Evolutionary conservation across 2,797 vertebrate species (phyloP).

Genomic region (Sternarchorhynchus goeldii): DNA sequence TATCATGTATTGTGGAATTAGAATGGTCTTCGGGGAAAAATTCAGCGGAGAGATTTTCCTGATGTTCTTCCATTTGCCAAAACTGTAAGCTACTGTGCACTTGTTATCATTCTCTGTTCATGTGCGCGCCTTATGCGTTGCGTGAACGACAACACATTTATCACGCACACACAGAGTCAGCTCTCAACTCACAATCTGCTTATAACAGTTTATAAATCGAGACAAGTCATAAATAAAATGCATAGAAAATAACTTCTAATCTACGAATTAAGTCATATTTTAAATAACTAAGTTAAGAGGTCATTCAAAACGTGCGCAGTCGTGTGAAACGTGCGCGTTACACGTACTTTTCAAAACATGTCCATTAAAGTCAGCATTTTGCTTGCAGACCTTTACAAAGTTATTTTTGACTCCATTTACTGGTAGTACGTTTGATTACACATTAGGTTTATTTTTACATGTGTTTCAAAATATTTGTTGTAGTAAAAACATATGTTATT

Average conservation of each 20-base stretch:
- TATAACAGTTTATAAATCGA: not conserved
- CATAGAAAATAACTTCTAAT: not conserved
- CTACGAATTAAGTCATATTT: too few species aligned
- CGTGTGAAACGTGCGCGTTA: constrained; percentile 3
- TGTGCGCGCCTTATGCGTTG: constrained; percentile 40
- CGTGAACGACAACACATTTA: constrained; percentile 47
- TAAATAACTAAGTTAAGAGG: not conserved
- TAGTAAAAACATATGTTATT: too few species aligned
- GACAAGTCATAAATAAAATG: not conserved
- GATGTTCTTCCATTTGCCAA: constrained; percentile 43
- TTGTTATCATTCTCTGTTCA: constrained; percentile 30
- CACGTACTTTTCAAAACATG: constrained; percentile 11
- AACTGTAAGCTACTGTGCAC: not conserved
- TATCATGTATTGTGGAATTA: not conserved
- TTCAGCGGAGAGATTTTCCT: constrained; percentile 2
- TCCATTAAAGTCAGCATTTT: not conserved
- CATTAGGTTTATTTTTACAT: too few species aligned
- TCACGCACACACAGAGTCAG: not conserved
- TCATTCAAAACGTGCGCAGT: constrained; percentile 1
- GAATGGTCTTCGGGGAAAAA: constrained; percentile 28
- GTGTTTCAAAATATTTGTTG: too few species aligned
- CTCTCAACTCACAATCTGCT: not conserved
- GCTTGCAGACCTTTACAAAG: not conserved
- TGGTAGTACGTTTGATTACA: too few species aligned
- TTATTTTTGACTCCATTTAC: not conserved